Evolutionary conservation across 2,888 invertebrate species (phyloP).

Genomic region (Mimumesa dahlbomi): DNA sequence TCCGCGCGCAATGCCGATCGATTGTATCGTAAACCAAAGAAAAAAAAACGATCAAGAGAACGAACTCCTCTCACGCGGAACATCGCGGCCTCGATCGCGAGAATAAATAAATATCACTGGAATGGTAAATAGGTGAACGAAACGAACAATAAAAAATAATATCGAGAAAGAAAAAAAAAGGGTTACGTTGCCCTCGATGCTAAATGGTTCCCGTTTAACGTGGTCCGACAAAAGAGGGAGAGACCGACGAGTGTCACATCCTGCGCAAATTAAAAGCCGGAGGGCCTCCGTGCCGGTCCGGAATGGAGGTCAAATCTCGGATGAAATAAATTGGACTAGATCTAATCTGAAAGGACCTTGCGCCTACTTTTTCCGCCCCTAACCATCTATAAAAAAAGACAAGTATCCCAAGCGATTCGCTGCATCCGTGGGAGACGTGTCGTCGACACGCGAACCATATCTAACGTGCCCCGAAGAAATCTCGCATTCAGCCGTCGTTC

Average conservation of each 20-base stretch:
- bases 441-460: neutral
- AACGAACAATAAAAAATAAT: too few species aligned
- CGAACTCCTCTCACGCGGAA: too few species aligned
- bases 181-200: slow-evolving; percentile 48
- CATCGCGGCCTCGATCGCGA: too few species aligned
- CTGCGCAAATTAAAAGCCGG: slow-evolving; percentile 65
- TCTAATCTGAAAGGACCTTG: slow-evolving; percentile 63
- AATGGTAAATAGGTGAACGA: too few species aligned
- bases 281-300: slow-evolving; percentile 43
- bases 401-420: neutral
- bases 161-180: slow-evolving; percentile 26
- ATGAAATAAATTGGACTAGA: slow-evolving; percentile 59
- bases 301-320: slow-evolving; percentile 65
- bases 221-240: slow-evolving; percentile 39
- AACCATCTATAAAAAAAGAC: slow-evolving; percentile 14
- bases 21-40: too few species aligned
- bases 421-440: neutral
- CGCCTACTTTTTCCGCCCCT: slow-evolving; percentile 41
- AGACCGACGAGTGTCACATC: slow-evolving; percentile 64
- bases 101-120: too few species aligned
- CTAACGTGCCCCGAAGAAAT: too few species aligned
- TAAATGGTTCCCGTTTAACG: slow-evolving; percentile 63
- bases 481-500: too few species aligned
- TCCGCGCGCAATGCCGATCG: neutral
- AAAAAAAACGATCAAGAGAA: too few species aligned